Conservation (phyloP, 37 sponge, comb jelly and placozoan genomes). For the Mnemiopsis leidyi region DNA sequence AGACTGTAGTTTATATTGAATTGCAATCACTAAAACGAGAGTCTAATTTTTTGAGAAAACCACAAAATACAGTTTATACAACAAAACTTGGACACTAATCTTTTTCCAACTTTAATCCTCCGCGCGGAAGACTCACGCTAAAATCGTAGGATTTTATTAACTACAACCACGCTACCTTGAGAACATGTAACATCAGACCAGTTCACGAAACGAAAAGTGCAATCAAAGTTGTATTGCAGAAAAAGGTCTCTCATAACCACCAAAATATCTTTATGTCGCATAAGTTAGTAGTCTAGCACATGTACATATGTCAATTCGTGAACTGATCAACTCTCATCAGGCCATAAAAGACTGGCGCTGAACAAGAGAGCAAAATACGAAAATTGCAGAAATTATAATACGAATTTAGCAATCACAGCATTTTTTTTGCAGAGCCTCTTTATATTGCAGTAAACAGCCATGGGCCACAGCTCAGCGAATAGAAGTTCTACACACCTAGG, state of each 20-base stretch:
- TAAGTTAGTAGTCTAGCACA: too few species aligned
- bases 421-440: too few species aligned
- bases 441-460: too few species aligned
- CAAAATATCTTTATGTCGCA: too few species aligned
- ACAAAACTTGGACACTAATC: neutral
- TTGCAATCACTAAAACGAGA: neutral
- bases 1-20: neutral
- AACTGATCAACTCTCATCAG: neutral
- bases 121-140: neutral
- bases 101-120: neutral
- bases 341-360: neutral
- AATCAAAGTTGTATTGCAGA: too few species aligned
- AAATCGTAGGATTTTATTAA: neutral
- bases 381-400: neutral
- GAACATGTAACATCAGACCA: neutral
- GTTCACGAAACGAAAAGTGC: neutral
- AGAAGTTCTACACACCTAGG: neutral
- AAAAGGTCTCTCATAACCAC: too few species aligned
- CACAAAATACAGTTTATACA: slow-evolving; percentile 10
- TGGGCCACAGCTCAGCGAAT: too few species aligned
- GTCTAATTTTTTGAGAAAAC: slow-evolving; percentile 3
- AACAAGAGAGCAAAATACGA: neutral
- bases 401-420: neutral
- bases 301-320: too few species aligned
- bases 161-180: neutral